Conservation (phyloP, 2,113 vertebrate species). For the Eudyptes chrysolophus region DNA sequence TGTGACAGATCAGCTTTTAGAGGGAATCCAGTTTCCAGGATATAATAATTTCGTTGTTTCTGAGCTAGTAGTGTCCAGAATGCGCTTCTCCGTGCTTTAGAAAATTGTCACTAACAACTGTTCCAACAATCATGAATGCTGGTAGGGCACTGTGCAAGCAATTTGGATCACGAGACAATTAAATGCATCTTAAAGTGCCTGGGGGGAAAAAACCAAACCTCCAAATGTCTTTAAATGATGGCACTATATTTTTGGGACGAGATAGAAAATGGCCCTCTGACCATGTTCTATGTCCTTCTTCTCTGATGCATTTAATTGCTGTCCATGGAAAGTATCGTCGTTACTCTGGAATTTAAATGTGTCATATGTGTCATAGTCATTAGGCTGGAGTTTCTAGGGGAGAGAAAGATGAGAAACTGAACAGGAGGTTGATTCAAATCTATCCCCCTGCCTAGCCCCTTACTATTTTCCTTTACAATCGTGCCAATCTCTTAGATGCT, state of each 20-base stretch:
- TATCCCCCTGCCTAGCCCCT: not conserved
- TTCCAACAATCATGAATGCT: not conserved
- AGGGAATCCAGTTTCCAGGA: not conserved
- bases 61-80: not conserved
- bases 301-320: not conserved
- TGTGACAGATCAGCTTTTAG: not conserved
- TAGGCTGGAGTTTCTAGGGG: not conserved
- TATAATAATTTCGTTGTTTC: not conserved
- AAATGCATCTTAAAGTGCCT: not conserved
- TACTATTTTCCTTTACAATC: not conserved
- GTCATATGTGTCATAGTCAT: not conserved
- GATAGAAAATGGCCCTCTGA: not conserved
- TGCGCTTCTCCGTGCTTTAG: not conserved
- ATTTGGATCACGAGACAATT: not conserved
- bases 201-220: accelerated
- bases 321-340: not conserved
- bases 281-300: not conserved
- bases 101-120: not conserved
- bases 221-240: not conserved
- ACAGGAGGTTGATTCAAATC: not conserved
- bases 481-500: not conserved
- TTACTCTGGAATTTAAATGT: not conserved
- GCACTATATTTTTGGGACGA: not conserved
- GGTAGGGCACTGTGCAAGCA: not conserved
- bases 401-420: not conserved